Evolutionary conservation across 92 coral and sea anemone genomes (phyloP).

Genomic region (Anthopleura xanthogrammica): DNA sequence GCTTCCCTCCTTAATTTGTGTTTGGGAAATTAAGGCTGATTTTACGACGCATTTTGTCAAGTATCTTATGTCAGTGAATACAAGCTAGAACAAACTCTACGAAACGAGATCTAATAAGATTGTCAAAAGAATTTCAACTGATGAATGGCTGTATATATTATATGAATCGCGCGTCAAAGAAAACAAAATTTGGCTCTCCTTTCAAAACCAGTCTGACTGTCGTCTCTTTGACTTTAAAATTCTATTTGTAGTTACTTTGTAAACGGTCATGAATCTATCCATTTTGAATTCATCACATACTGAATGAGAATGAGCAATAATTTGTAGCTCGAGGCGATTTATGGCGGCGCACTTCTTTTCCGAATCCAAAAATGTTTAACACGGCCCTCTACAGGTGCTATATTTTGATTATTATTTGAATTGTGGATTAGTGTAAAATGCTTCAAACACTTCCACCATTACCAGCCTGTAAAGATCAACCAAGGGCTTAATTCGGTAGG

Average conservation of each 20-base stretch:
- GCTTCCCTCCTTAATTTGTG: conserved; percentile 12
- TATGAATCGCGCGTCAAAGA: not conserved
- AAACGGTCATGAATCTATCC: not conserved
- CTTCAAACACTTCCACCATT: not conserved
- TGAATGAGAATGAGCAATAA: conserved; percentile 16
- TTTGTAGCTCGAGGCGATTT: conserved; percentile 19
- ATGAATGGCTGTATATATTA: conserved; percentile 1
- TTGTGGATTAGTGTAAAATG: not conserved
- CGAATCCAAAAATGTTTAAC: conserved; percentile 5
- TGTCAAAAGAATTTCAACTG: conserved; percentile 7
- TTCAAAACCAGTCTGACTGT: not conserved
- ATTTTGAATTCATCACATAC: not conserved
- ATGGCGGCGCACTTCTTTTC: conserved; percentile 3
- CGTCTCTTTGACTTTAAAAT: not conserved
- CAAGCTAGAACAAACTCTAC: conserved; percentile 1
- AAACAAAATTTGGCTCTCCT: not conserved
- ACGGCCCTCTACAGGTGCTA: not conserved
- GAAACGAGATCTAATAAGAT: not conserved
- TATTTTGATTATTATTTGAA: not conserved
- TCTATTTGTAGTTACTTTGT: not conserved
- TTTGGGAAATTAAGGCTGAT: conserved; percentile 12
- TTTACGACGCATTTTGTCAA: conserved; percentile 19
- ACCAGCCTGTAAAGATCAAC: not conserved
- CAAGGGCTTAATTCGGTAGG: not conserved
- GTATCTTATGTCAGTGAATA: conserved; percentile 25